Conservation (phyloP, 2,113 vertebrate genomes). For the Tenrec ecaudatus region DNA sequence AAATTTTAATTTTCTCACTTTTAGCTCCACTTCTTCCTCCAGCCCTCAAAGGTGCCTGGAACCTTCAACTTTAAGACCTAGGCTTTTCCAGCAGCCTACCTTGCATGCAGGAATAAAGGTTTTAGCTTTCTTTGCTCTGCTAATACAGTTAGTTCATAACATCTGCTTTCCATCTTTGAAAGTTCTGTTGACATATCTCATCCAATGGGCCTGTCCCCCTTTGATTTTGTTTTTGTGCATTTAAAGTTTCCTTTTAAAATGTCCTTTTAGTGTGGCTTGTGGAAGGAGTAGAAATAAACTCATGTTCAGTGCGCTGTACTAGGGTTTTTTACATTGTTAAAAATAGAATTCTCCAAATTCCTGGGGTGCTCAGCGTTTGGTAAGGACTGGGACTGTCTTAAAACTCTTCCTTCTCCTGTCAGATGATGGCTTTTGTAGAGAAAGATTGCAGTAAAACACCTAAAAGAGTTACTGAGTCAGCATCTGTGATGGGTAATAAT, state of each 20-base stretch:
- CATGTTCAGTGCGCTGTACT: conserved; percentile 19
- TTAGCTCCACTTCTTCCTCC: background rate
- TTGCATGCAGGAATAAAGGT: conserved; percentile 21
- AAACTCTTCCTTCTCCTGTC: background rate
- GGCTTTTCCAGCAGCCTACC: background rate
- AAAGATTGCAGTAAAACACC: background rate
- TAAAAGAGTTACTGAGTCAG: background rate
- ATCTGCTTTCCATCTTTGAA: conserved; percentile 64
- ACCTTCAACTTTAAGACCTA: background rate
- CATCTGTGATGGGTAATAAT: background rate
- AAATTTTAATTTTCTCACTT: background rate
- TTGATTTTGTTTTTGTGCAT: background rate
- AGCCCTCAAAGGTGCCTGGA: background rate
- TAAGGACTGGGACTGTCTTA: conserved; percentile 17
- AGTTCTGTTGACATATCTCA: conserved; percentile 53
- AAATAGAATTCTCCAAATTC: conserved; percentile 57
- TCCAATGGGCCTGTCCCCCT: background rate
- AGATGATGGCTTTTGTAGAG: conserved; percentile 19
- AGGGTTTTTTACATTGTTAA: conserved; percentile 62
- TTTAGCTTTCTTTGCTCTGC: conserved; percentile 49
- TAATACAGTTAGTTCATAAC: conserved; percentile 60
- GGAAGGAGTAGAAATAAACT: conserved; percentile 53
- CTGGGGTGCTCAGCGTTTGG: conserved; percentile 33
- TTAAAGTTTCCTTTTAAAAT: background rate
- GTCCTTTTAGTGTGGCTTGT: conserved; percentile 65